Conservation (phyloP, 1,140 invertebrate genomes). For the Latrodectus geometricus region DNA sequence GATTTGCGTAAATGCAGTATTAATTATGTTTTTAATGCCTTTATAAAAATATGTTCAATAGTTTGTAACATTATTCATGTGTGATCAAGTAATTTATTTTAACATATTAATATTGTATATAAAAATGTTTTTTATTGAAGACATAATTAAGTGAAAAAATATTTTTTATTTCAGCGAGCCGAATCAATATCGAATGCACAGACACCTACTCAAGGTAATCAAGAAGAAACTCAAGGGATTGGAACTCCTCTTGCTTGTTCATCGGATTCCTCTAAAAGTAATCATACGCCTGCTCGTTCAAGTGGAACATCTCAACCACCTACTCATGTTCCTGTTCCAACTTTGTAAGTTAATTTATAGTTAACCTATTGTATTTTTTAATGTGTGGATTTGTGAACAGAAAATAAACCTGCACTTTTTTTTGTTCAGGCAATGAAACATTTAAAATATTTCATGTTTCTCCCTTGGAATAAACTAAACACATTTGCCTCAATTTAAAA, state of each 20-base stretch:
- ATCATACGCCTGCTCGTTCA: conserved; percentile 34
- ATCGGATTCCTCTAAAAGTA: conserved; percentile 19
- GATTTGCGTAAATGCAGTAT: too few relatives aligned
- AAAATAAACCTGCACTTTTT: too few relatives aligned
- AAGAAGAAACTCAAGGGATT: conserved; percentile 18
- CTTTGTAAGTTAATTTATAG: conserved; percentile 55
- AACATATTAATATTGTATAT: too few relatives aligned
- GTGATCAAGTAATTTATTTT: too few relatives aligned
- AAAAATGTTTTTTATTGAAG: neutral
- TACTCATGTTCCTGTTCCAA: conserved; percentile 60
- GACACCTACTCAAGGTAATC: conserved; percentile 23
- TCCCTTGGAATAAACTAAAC: too few relatives aligned
- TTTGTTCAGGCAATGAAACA: too few relatives aligned
- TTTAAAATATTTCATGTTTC: too few relatives aligned
- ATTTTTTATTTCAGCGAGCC: conserved; percentile 24
- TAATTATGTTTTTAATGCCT: neutral
- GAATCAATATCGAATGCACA: conserved; percentile 52
- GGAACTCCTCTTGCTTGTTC: conserved; percentile 22
- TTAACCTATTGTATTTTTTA: neutral
- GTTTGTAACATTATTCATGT: too few relatives aligned
- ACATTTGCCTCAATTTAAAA: too few relatives aligned
- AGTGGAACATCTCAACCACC: conserved; percentile 28
- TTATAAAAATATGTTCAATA: neutral
- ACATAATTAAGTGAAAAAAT: neutral
- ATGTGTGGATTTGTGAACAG: neutral